A percentile compares a stretch with the other conserved stretches of the same genome.
Conservation (phyloP, 2,888 invertebrate species). For the Argynnis bischoffii region DNA sequence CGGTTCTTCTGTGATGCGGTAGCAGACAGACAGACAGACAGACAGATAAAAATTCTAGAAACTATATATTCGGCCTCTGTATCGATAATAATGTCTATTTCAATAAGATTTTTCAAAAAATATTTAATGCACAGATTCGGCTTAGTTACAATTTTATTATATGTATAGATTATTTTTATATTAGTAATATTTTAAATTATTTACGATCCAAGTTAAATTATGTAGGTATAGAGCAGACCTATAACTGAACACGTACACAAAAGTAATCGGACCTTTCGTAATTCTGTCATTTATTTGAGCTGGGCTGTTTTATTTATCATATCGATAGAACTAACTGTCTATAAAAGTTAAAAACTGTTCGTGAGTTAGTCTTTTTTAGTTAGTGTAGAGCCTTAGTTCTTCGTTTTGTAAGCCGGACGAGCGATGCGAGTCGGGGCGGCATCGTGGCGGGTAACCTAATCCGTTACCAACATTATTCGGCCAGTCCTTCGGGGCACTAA, state of each 20-base stretch:
- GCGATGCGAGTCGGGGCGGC: conserved; percentile 3
- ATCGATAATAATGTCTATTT: no score
- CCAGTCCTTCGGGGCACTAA: conserved; percentile 14
- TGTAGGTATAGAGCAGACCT: no score
- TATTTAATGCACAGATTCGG: no score
- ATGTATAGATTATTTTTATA: no score
- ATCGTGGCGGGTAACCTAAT: conserved; percentile 22
- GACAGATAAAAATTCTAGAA: no score
- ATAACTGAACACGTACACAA: background rate
- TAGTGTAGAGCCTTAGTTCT: conserved; percentile 3
- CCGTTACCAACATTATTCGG: conserved; percentile 22
- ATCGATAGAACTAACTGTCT: background rate
- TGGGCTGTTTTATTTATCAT: background rate
- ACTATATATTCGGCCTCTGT: no score
- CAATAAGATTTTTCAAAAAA: no score
- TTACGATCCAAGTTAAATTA: no score
- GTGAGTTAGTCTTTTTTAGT: conserved; percentile 2
- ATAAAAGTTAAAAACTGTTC: background rate
- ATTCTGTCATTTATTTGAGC: background rate
- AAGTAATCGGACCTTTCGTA: background rate
- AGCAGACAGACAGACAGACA: no score
- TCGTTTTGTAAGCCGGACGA: conserved; percentile 10
- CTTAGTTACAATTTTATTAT: no score
- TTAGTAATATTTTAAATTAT: no score
- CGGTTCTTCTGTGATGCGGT: no score